Evolutionary conservation across 2,797 vertebrate species (phyloP).

Genomic region (Etheostoma nigrum): DNA sequence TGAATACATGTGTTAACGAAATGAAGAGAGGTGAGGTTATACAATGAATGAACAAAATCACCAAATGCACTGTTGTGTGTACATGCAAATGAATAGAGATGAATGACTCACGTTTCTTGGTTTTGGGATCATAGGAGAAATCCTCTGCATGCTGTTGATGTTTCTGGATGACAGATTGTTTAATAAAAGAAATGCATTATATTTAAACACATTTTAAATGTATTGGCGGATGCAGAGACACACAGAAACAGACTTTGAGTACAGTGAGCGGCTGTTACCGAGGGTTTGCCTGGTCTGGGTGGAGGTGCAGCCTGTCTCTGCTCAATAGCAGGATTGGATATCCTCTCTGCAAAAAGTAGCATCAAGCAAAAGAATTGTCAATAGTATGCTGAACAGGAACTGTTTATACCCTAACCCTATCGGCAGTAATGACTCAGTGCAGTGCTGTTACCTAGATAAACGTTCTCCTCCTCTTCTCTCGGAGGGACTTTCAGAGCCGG

Average conservation of each 20-base stretch:
- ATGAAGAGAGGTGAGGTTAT: not conserved
- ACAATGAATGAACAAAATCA: not conserved
- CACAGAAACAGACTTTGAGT: conserved; percentile 9
- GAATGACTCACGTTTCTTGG: conserved; percentile 77
- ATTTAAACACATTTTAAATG: not conserved
- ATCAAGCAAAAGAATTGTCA: not conserved
- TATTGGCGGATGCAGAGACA: conserved; percentile 1
- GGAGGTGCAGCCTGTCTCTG: conserved; percentile 74
- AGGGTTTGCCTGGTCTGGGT: conserved; percentile 58
- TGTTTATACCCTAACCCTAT: not conserved
- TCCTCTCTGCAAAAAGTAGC: conserved; percentile 64
- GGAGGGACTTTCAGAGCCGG: conserved; percentile 69
- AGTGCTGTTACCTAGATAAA: conserved; percentile 81
- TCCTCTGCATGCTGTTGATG: conserved; percentile 53
- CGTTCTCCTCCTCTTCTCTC: conserved; percentile 73
- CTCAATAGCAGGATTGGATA: conserved; percentile 42
- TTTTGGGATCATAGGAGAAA: conserved; percentile 51
- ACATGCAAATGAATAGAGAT: not conserved
- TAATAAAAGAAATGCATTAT: not conserved
- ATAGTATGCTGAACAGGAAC: not conserved
- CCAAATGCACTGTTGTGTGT: not conserved
- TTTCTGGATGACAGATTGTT: conserved; percentile 56
- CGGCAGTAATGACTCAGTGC: not conserved
- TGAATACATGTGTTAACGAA: conserved; percentile 22
- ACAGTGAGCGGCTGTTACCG: conserved; percentile 47